Base-by-base conservation (phyloP, 2,113 vertebrate species). In the Ochotona curzoniae region DNA sequence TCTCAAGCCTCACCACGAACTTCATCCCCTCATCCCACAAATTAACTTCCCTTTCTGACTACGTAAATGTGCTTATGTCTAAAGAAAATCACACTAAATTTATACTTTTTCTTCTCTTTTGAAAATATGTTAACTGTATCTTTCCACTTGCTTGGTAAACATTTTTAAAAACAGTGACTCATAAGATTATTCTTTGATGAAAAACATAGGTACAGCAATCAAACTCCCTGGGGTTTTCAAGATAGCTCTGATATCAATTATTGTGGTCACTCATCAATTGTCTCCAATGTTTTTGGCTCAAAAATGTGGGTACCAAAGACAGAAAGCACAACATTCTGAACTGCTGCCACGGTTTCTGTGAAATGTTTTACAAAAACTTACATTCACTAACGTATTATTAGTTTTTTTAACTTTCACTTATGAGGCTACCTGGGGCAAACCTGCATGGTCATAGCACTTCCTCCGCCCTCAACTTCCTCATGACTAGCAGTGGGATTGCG, bases 101-200 rank as follows among this genome's bases (percentile, higher is more conserved):
- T 81, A 95, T 9, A 86, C 69, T 93, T 92, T 74, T 61, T 6
- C 32, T 73, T 90, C 25, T 71, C 57, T 92, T 81, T 78, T 84
- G 63, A 73, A 73, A 71, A 89, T 49, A 7, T 84, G n/a, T 63
- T 91, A 79, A 91, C 38, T 60, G 10, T 26, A 93, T 94, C 83
- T 81, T 82, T 28, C 30, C 12, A 93, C 63, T 84, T 93, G 38
- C 44, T 96, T 61, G 67, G 49, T 79, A 93, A 93, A 70, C 32
- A 82, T 93, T 93, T 83, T 95, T 44, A 35, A 91, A 44, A 94
- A 89, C 81, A 89, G 81, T 89, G 83, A 9, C 17, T 92, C 82
- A 44, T 8, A 2, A 91, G 63, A 25, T 35, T 81, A 84, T 60
- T 92, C 63, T 90, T 89, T 71, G 61, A 73, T 49, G 38, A 80